Percentiles rank a stretch among this genome's conserved stretches.
Evolutionary conservation across 2,888 invertebrate species (phyloP).

Genomic region (Colostygia pectinataria): DNA sequence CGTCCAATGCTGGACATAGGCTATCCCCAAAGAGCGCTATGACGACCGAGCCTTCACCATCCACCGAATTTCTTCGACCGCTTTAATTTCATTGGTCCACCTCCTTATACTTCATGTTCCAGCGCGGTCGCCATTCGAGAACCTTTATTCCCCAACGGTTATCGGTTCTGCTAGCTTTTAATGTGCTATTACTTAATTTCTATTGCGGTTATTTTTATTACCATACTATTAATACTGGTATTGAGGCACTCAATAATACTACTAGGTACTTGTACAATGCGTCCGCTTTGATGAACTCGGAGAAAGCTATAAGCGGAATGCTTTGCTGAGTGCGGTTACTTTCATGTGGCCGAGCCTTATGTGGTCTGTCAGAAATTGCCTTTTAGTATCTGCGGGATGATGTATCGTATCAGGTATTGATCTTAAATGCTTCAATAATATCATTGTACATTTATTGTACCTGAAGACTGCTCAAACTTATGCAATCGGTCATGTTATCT

Average conservation of each 20-base stretch:
- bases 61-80: no score
- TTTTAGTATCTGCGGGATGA: slow-evolving; percentile 38
- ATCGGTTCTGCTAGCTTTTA: no score
- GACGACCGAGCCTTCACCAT: no score
- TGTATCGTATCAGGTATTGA: slow-evolving; percentile 11
- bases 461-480: not conserved
- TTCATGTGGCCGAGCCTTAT: slow-evolving; percentile 60
- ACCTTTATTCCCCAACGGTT: no score
- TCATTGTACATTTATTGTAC: no score
- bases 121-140: no score
- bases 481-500: not conserved
- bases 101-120: no score
- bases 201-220: slow-evolving; percentile 41
- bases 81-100: no score
- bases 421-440: slow-evolving; percentile 6
- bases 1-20: no score
- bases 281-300: slow-evolving; percentile 45
- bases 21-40: no score
- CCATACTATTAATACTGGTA: slow-evolving; percentile 30
- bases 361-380: slow-evolving; percentile 43
- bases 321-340: slow-evolving; percentile 57
- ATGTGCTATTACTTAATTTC: slow-evolving; percentile 37
- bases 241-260: slow-evolving; percentile 35
- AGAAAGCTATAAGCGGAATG: slow-evolving; percentile 59
- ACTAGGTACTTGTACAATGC: slow-evolving; percentile 29